Evolutionary conservation across 2,888 invertebrate species (phyloP).

Genomic region (Dilophus febrilis): DNA sequence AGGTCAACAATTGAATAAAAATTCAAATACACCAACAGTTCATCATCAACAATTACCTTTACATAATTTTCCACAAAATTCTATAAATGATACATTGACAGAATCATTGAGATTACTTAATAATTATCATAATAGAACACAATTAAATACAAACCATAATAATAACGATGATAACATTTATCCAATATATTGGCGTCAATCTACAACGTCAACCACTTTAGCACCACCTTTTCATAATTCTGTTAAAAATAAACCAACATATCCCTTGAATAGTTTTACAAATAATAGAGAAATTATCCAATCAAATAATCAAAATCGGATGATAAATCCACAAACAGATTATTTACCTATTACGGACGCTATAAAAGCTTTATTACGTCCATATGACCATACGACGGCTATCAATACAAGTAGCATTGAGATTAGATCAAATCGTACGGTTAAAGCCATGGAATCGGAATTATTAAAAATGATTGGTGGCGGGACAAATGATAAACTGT

Average conservation of each 20-base stretch:
- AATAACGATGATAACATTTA: background rate
- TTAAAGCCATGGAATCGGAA: background rate
- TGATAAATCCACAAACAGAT: background rate
- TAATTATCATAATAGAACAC: background rate
- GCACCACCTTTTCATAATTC: no score
- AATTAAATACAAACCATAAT: background rate
- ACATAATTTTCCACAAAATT: background rate
- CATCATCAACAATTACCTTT: no score
- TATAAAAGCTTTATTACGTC: constrained; percentile 20
- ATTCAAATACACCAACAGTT: no score
- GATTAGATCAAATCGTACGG: background rate
- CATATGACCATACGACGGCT: constrained; percentile 18
- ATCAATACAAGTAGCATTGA: background rate
- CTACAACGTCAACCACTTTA: background rate
- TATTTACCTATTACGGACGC: constrained; percentile 20
- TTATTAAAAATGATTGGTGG: background rate
- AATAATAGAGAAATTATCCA: no score
- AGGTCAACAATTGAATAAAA: no score
- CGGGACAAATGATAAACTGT: background rate
- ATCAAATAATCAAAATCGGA: background rate
- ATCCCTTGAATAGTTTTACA: no score
- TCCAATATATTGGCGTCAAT: background rate
- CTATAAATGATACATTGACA: background rate
- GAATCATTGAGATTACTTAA: background rate
- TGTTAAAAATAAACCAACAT: no score